A percentile compares a stretch with the other conserved stretches of the same genome.
These are phyloP conservation scores for Fratercula arctica DNA, from an alignment of 2,797 vertebrate genomes.

Conservation along the genomic window DNA sequence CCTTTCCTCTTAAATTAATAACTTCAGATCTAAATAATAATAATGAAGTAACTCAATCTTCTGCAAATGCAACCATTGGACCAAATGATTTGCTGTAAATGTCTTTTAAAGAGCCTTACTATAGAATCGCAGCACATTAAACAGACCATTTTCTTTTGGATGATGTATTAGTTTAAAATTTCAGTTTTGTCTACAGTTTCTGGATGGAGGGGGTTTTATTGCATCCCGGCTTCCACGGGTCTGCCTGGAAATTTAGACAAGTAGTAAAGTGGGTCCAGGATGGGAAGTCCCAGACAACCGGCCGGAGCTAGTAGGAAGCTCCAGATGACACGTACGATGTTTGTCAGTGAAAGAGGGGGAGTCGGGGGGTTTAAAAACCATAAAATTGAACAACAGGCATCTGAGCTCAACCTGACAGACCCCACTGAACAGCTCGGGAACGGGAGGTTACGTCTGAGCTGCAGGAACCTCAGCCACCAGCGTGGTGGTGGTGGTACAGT, in stretches of 20 bases:
- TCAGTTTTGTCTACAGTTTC: neutral
- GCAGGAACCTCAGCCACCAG: neutral
- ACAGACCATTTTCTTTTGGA: neutral
- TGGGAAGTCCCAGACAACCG: neutral
- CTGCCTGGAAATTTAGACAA: neutral
- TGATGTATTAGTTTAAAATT: neutral
- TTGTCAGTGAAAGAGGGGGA: neutral
- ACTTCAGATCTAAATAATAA: neutral
- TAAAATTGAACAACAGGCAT: neutral
- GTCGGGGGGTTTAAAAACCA: neutral
- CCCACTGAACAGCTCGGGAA: neutral
- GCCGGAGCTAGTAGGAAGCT: neutral
- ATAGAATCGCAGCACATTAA: neutral
- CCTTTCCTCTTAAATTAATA: neutral
- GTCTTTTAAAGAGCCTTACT: neutral
- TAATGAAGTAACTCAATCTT: neutral
- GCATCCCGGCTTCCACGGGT: neutral
- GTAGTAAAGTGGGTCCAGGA: neutral
- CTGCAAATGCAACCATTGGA: neutral
- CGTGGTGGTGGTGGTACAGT: accelerated
- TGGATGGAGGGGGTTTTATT: neutral
- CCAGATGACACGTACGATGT: no score
- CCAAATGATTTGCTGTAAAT: neutral
- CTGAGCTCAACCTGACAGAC: neutral
- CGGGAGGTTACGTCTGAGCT: neutral